Evolutionary conservation across 2,888 invertebrate genomes (phyloP).

Genomic region (Deilephila porcellus): DNA sequence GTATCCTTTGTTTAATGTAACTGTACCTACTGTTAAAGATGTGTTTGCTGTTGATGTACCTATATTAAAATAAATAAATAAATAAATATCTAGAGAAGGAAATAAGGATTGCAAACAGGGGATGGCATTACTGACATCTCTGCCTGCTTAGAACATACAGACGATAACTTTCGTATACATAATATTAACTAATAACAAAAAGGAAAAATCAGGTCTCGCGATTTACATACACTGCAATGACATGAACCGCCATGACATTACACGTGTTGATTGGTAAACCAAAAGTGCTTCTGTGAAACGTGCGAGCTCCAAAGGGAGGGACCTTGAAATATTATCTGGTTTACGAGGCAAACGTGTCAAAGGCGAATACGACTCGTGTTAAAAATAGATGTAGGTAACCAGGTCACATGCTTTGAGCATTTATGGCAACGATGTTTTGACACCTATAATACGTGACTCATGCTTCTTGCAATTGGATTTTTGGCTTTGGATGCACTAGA

Average conservation of each 20-base stretch:
- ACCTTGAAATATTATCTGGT: slow-evolving; percentile 9
- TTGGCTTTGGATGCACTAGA: neutral
- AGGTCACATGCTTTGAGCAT: slow-evolving; percentile 8
- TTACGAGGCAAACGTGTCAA: slow-evolving; percentile 23
- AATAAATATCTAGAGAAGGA: too few relatives aligned
- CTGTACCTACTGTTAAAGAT: too few relatives aligned
- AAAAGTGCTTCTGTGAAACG: neutral
- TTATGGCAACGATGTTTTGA: slow-evolving; percentile 5
- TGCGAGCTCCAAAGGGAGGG: neutral
- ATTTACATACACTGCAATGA: too few relatives aligned
- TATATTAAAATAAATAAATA: too few relatives aligned
- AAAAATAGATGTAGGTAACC: slow-evolving; percentile 20
- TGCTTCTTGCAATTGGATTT: neutral
- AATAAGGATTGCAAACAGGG: too few relatives aligned
- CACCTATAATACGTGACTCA: neutral
- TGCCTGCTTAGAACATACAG: too few relatives aligned
- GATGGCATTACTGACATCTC: too few relatives aligned
- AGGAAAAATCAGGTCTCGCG: too few relatives aligned
- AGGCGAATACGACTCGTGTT: slow-evolving; percentile 10
- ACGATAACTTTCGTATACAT: too few relatives aligned
- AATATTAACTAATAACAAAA: too few relatives aligned
- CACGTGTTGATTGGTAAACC: neutral
- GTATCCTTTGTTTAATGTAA: too few relatives aligned
- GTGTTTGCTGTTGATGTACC: too few relatives aligned
- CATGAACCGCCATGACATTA: neutral